These are phyloP conservation scores for Sesia apiformis DNA, from an alignment of 2,888 invertebrate genomes.

Conservation along the genomic window DNA sequence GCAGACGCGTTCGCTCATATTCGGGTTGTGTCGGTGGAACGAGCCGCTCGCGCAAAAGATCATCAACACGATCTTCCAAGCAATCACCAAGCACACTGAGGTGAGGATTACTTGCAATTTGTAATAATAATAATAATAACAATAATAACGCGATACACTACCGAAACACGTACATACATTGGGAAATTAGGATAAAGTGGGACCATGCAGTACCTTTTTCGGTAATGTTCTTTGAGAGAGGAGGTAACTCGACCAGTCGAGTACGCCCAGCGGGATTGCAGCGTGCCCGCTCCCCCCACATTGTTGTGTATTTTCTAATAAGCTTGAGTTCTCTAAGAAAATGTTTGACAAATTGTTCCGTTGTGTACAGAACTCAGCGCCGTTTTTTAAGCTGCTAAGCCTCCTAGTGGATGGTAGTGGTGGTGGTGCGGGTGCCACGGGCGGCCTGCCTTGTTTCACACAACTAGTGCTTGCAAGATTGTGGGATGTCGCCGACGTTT, in stretches of 20 bases:
- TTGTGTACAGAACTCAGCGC: constrained; percentile 80
- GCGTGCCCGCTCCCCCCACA: too few species aligned
- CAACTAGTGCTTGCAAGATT: constrained; percentile 90
- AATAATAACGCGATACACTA: background rate
- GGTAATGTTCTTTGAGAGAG: too few species aligned
- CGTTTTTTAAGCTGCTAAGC: constrained; percentile 94
- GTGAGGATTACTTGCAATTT: constrained; percentile 47
- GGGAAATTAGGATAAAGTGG: background rate
- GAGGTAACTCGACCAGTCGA: too few species aligned
- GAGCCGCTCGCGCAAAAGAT: constrained; percentile 91
- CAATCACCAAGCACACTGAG: constrained; percentile 93
- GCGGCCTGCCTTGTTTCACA: constrained; percentile 87
- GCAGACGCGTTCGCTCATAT: constrained; percentile 93
- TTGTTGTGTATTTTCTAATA: too few species aligned
- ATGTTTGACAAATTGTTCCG: too few species aligned
- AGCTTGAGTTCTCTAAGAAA: too few species aligned
- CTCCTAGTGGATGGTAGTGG: constrained; percentile 89
- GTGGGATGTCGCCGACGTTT: constrained; percentile 93
- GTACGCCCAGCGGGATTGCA: too few species aligned
- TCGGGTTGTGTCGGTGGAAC: constrained; percentile 93
- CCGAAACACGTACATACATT: background rate
- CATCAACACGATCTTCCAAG: constrained; percentile 91
- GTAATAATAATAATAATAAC: background rate
- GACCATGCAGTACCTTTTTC: too few species aligned
- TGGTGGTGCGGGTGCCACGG: constrained; percentile 31